These are phyloP conservation scores for Oreotrochilus melanogaster DNA, from an alignment of 2,113 vertebrate species.

Conservation along the genomic window DNA sequence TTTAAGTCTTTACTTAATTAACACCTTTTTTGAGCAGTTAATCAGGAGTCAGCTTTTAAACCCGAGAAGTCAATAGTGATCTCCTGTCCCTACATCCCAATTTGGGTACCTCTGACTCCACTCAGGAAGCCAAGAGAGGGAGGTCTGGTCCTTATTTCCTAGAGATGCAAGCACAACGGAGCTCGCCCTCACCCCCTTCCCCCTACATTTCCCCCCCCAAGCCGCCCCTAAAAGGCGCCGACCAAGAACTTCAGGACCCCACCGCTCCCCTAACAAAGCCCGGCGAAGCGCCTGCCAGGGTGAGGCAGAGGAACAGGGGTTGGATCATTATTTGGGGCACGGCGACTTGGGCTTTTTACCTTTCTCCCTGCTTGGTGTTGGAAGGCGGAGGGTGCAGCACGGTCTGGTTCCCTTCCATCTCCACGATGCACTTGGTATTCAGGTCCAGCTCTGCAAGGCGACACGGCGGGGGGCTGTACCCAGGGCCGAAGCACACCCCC, in stretches of 20 bases:
- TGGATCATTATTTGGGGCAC: not conserved
- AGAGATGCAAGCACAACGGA: not conserved
- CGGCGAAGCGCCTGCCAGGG: not conserved
- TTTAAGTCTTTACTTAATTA: not conserved
- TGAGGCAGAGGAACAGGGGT: not conserved
- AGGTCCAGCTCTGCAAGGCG: slow-evolving; percentile 91
- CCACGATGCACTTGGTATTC: slow-evolving; percentile 97
- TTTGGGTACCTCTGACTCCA: not conserved
- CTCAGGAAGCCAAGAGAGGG: not conserved
- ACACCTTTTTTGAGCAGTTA: not conserved
- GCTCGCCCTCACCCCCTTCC: not conserved
- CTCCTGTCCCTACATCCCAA: not conserved
- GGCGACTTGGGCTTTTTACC: not conserved
- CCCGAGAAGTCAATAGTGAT: not conserved
- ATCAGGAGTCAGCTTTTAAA: not conserved
- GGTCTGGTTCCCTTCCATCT: slow-evolving; percentile 98
- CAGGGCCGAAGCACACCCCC: not conserved
- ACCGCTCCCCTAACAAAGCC: not conserved
- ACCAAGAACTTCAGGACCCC: not conserved
- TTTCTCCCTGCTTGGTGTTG: slow-evolving; percentile 90
- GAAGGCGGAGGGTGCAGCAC: slow-evolving; percentile 92
- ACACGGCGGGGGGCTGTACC: slow-evolving; percentile 26
- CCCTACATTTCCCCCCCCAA: no score
- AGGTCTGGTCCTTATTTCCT: not conserved
- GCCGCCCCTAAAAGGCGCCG: not conserved